Percentiles rank a stretch among this genome's conserved stretches.
phyloP scores from a whole-genome alignment of 2,888 invertebrate genomes.

The Cylloceria caligata region DNA sequence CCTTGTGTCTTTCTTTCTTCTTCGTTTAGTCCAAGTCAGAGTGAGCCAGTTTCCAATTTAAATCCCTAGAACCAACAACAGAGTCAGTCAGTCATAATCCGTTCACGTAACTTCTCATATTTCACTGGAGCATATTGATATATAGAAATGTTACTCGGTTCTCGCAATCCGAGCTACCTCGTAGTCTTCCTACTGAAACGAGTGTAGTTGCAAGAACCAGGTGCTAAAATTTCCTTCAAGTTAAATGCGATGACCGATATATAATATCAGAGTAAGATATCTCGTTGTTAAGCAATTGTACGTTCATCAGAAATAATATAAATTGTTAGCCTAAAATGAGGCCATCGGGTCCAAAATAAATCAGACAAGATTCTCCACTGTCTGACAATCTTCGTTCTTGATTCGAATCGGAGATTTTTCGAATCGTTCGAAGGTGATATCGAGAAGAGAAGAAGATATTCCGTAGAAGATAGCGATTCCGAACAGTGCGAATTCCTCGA shows the following conservation, averaged over 20 bases:
- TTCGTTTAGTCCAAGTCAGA: constrained; percentile 6
- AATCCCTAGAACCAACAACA: constrained; percentile 34
- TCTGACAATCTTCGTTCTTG: neutral
- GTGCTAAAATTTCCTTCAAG: neutral
- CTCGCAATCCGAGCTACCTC: constrained; percentile 4
- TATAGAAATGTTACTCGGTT: constrained; percentile 19
- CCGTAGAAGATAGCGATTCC: neutral
- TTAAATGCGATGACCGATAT: neutral
- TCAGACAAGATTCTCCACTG: no score
- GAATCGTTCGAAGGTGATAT: neutral
- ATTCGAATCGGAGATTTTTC: neutral
- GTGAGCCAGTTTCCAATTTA: constrained; percentile 19
- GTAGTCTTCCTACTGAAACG: neutral
- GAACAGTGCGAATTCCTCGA: constrained; percentile 1
- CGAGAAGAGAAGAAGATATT: neutral
- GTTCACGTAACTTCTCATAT: constrained; percentile 45
- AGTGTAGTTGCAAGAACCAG: neutral
- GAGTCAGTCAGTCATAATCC: constrained; percentile 43
- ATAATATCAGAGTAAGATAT: constrained; percentile 2
- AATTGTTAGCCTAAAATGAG: neutral
- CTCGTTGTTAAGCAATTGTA: constrained; percentile 7
- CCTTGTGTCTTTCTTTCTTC: neutral
- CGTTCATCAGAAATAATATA: neutral
- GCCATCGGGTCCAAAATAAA: no score
- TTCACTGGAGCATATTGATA: constrained; percentile 44